phyloP scores from a whole-genome alignment of 2,888 invertebrate genomes.

The Himalopsyche kuldschensis region DNA sequence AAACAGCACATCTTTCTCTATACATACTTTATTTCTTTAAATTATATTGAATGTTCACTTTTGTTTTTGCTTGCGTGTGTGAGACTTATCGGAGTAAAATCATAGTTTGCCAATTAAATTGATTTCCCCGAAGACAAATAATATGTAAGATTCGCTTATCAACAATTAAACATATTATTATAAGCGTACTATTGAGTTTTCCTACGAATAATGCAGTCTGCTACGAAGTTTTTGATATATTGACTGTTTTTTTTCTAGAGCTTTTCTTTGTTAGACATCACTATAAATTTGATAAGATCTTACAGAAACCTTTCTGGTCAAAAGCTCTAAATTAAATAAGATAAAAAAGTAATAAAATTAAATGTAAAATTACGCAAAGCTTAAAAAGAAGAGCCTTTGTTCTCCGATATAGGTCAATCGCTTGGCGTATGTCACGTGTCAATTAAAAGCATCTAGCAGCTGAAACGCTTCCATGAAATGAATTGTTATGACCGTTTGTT shows the following conservation, averaged over 20 bases:
- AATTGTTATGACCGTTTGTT: constrained; percentile 9
- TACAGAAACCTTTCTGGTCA: not conserved
- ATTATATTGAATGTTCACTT: too few species aligned
- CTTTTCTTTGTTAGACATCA: not conserved
- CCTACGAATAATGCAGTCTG: not conserved
- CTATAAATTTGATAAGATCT: not conserved
- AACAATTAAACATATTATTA: too few species aligned
- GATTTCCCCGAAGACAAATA: too few species aligned
- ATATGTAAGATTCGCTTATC: too few species aligned
- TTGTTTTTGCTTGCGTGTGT: too few species aligned
- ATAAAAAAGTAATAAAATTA: not conserved
- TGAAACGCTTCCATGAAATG: not conserved
- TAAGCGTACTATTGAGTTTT: too few species aligned
- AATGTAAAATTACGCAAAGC: not conserved
- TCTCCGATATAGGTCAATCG: constrained; percentile 13
- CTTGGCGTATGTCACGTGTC: constrained; percentile 19
- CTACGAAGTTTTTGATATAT: not conserved
- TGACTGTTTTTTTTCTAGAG: not conserved
- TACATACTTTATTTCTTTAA: too few species aligned
- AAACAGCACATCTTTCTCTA: too few species aligned
- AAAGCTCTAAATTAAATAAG: not conserved
- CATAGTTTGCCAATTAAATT: too few species aligned
- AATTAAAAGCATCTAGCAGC: constrained; percentile 16
- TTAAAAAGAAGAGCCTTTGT: not conserved
- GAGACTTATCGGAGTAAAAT: too few species aligned